Evolutionary conservation across 2,113 vertebrate genomes (phyloP), one percentile per base, ranked within the genome.

Genomic region (Spea multiplicata): DNA sequence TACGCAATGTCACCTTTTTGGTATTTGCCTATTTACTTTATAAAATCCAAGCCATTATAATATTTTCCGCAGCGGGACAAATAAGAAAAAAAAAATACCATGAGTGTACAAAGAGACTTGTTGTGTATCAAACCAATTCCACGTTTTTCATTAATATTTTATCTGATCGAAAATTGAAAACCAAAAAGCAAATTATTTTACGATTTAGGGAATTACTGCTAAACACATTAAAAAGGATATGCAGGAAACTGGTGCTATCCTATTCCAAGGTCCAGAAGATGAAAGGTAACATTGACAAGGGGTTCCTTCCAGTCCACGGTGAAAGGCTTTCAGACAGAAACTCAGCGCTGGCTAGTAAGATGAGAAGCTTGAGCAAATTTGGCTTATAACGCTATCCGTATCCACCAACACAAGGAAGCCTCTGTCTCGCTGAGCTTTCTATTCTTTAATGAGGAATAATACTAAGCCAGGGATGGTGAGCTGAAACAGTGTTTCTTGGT

Each of bases 211-310:
- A n/a, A n/a, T n/a, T n/a, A n/a, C n/a, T n/a, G n/a, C n/a, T n/a
- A n/a, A n/a, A n/a, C n/a, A n/a, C n/a, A n/a, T n/a, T n/a, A n/a
- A 82, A 76, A 83, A 66, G 69, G 47, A 74, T 83, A 66, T 76
- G 80, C 83, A 86, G 82, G 78, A 82, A 82, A 83, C 66, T 3
- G 53, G 82, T 86, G 82, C 86, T 89, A 83, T 89, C 83, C 86
- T 78, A 74, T 85, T 84, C 84, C 64, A 83, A 78, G 75, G 83
- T 75, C 75, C 73, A 81, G 44, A 49, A 79, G 84, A 85, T 82
- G 83, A 84, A 83, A 83, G 76, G 71, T 59, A 14, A 81, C 45
- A 86, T 71, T 0, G 0, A 4, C 1, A 81, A 55, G 17, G 50
- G 4, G 75, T 70, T 45, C 70, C 85, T 73, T 81, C 75, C 65